These are phyloP conservation scores for Hippocampus mohnikei DNA, from an alignment of 2,113 vertebrate genomes.

Conservation along the genomic window DNA sequence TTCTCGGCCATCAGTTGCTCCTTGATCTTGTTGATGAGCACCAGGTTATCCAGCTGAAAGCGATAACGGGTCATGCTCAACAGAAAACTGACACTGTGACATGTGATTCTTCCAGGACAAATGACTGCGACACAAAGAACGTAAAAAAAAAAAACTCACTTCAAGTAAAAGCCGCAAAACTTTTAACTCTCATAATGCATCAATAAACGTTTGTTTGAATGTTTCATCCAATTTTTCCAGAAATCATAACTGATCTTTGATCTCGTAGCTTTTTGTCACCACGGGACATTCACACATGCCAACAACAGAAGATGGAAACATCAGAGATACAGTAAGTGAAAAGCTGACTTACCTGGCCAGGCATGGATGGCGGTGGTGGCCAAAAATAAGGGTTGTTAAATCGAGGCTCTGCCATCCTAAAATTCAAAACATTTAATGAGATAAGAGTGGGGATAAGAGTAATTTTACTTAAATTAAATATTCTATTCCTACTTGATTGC, in stretches of 20 bases:
- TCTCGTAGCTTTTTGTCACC: background rate
- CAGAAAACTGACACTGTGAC: constrained; percentile 58
- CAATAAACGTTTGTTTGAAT: background rate
- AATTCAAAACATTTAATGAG: constrained; percentile 23
- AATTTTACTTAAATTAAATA: too few relatives aligned
- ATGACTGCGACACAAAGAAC: too few relatives aligned
- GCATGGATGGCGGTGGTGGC: constrained; percentile 95
- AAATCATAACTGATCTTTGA: background rate
- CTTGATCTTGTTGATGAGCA: constrained; percentile 99
- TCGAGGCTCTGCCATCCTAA: constrained; percentile 95
- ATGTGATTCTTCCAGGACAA: constrained; percentile 23
- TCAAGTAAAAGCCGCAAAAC: too few relatives aligned
- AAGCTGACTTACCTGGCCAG: constrained; percentile 86
- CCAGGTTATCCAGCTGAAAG: constrained; percentile 93
- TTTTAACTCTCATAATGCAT: too few relatives aligned
- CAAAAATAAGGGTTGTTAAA: constrained; percentile 99
- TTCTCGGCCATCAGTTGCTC: constrained; percentile 99
- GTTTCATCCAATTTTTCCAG: background rate
- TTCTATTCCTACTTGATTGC: too few relatives aligned
- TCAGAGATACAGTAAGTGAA: background rate
- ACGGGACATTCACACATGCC: constrained; percentile 54
- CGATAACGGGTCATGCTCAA: constrained; percentile 70
- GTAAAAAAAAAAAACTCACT: too few relatives aligned
- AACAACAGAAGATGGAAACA: constrained; percentile 18
- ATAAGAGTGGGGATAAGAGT: background rate